A percentile compares a stretch with the other conserved stretches of the same genome.
Conservation (phyloP, 2,113 vertebrate genomes). For the Notiomystis cincta region DNA sequence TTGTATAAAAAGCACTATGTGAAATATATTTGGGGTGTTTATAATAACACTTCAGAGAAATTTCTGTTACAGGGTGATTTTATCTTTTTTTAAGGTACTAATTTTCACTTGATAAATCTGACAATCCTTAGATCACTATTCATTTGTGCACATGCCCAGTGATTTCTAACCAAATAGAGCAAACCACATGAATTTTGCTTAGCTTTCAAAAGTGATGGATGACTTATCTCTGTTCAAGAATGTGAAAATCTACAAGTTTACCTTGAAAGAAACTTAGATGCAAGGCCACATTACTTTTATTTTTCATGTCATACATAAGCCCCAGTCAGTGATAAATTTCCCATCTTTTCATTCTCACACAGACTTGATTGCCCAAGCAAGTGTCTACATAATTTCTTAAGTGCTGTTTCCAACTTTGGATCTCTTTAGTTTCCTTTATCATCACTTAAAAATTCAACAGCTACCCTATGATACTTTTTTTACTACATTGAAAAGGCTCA, state of each 20-base stretch:
- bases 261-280: neutral
- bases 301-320: neutral
- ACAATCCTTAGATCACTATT: neutral
- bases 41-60: neutral
- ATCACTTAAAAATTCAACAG: neutral
- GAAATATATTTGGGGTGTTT: neutral
- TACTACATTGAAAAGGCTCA: neutral
- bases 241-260: neutral
- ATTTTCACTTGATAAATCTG: neutral
- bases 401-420: neutral
- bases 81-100: neutral
- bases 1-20: neutral
- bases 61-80: neutral
- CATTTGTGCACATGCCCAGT: neutral
- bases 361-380: neutral
- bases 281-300: neutral
- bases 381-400: neutral
- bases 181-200: neutral
- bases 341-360: neutral
- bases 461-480: neutral
- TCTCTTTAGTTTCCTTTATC: neutral
- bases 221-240: neutral
- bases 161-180: neutral
- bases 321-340: neutral
- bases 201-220: neutral